Conservation (phyloP, 2,888 invertebrate genomes). For the Tenthredo mesomela region DNA sequence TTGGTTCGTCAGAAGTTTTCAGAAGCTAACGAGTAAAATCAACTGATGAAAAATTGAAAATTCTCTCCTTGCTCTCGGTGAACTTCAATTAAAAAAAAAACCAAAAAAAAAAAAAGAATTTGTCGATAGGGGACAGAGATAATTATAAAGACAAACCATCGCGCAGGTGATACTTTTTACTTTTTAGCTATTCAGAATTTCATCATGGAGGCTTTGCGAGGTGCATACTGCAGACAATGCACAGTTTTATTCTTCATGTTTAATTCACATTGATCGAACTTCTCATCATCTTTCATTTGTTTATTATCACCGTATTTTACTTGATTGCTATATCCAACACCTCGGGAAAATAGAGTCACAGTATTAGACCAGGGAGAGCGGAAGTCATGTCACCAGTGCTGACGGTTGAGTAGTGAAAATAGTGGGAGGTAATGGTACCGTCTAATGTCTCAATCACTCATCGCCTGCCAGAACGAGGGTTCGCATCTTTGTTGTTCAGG, state of each 20-base stretch:
- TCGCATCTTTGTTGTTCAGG: background rate
- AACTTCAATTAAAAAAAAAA: background rate
- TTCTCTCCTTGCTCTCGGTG: background rate
- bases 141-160: slow-evolving; percentile 16
- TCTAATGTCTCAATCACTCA: slow-evolving; percentile 51
- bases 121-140: background rate
- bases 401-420: background rate
- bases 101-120: background rate
- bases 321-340: background rate
- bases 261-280: background rate
- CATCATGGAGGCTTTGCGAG: background rate
- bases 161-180: background rate
- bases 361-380: background rate
- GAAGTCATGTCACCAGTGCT: background rate
- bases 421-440: slow-evolving; percentile 41
- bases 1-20: slow-evolving; percentile 27
- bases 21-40: slow-evolving; percentile 37
- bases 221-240: background rate
- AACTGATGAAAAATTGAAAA: slow-evolving; percentile 40
- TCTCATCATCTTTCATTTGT: background rate
- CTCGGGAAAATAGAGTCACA: background rate
- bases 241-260: background rate
- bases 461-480: slow-evolving; percentile 33
- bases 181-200: background rate
- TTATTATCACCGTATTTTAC: background rate